phyloP scores from a whole-genome alignment of 2,797 vertebrate species.

The Amazona ochrocephala region DNA sequence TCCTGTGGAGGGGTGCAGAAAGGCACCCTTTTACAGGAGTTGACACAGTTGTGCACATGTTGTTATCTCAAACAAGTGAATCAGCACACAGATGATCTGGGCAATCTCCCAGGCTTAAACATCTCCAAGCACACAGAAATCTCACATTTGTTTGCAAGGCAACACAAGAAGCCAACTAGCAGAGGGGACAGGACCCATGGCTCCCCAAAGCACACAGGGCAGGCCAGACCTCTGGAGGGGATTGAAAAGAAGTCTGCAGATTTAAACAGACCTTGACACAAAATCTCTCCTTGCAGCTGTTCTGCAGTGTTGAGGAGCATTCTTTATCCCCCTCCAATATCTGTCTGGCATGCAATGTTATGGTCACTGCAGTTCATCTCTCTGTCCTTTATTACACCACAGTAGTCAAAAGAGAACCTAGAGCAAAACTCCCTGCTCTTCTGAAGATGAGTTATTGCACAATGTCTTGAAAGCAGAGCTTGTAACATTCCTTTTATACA shows the following conservation, averaged over 20 bases:
- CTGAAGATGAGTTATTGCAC: neutral
- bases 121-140: neutral
- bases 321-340: neutral
- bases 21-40: neutral
- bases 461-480: neutral
- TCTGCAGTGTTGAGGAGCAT: neutral
- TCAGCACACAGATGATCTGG: neutral
- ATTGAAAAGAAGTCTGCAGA: neutral
- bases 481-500: neutral
- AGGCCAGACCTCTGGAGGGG: neutral
- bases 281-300: neutral
- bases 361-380: accelerated
- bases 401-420: neutral
- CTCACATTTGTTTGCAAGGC: neutral
- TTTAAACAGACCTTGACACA: neutral
- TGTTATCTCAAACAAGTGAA: neutral
- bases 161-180: neutral
- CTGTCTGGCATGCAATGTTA: neutral
- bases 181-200: neutral
- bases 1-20: neutral
- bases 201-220: neutral
- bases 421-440: neutral
- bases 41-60: neutral
- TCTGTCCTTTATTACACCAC: neutral
- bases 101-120: neutral